Percentiles rank a stretch among this genome's conserved stretches.
Evolutionary conservation across 2,113 vertebrate genomes (phyloP).

Genomic region (Poeciliopsis retropinna): DNA sequence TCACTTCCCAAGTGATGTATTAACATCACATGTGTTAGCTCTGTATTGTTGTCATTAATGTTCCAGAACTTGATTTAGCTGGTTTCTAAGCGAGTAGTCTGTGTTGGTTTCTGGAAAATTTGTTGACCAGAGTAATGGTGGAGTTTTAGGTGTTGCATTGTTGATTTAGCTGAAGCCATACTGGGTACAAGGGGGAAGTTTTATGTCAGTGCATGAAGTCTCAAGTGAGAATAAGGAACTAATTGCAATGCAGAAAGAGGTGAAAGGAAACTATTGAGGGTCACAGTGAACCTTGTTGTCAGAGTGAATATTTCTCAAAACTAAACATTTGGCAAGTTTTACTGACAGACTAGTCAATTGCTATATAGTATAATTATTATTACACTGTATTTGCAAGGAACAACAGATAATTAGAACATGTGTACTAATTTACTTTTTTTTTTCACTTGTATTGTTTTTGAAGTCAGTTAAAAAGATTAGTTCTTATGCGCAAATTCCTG

Average conservation of each 20-base stretch:
- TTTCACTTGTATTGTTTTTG: too few relatives aligned
- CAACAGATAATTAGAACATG: background rate
- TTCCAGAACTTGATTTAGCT: background rate
- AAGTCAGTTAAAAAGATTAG: background rate
- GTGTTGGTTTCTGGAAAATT: background rate
- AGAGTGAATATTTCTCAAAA: background rate
- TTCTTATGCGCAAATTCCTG: background rate
- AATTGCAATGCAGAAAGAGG: constrained; percentile 4
- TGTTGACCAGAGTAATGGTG: background rate
- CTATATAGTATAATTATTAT: background rate
- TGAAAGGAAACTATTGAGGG: constrained; percentile 18
- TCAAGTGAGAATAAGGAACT: constrained; percentile 20
- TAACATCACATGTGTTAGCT: background rate
- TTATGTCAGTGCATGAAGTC: background rate
- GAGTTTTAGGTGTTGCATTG: background rate
- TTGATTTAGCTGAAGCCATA: background rate
- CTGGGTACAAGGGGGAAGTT: background rate
- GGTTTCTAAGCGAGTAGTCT: background rate
- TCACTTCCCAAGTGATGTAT: background rate
- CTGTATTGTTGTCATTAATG: background rate
- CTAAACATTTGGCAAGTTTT: background rate
- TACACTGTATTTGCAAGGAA: background rate
- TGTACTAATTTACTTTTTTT: background rate
- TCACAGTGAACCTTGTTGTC: background rate
- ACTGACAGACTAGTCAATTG: background rate